Base-by-base conservation (phyloP, 2,888 invertebrate genomes). In the Torymus texanus region DNA sequence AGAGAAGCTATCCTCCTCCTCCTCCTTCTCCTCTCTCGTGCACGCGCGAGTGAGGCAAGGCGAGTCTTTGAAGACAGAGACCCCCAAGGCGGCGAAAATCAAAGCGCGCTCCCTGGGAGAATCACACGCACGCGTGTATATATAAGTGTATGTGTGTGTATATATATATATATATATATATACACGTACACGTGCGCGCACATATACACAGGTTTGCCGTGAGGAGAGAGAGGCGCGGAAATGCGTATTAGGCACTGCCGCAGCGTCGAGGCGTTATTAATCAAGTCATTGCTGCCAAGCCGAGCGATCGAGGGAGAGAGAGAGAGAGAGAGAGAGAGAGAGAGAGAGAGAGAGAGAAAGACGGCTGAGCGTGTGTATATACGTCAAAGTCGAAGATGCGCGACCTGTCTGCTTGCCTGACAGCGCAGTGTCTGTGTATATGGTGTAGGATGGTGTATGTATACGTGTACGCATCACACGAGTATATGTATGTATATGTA, bases 231-330 rank as follows among this genome's bases (percentile, higher is more conserved):
- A 80, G 66, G 71, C 81, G 82, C 82, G 80, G 84, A 83, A 83
- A 84, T 84, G 84, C 84, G 82, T 84, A 85, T 85, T 85, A 83
- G 83, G 83, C 82, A 82, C 73, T 86, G 86, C 85, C 85, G 84
- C 68, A 80, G 76, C 84, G 83, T 78, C 79, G 83, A 86, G 87
- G 84, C 85, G 85, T 89, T 88, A 89, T 89, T 89, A 88, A 89
- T 88, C 89, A 86, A 88, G 87, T 88, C 87, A 87, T 88, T 88
- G 88, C 87, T 83, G 83, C 84, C 82, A 82, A 83, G 82, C 84
- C 77, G 82, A 83, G 82, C 77, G 84, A 77, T 77, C 78, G 65
- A 58, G 55, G 24, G 55, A 79, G 78, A 78, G 76, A 72, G 79
- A 58, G 58, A 76, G 71, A 82, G 79, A 79, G 81, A 68, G 75